phyloP scores from a whole-genome alignment of 2,113 vertebrate genomes.

The Pelodiscus sinensis region DNA sequence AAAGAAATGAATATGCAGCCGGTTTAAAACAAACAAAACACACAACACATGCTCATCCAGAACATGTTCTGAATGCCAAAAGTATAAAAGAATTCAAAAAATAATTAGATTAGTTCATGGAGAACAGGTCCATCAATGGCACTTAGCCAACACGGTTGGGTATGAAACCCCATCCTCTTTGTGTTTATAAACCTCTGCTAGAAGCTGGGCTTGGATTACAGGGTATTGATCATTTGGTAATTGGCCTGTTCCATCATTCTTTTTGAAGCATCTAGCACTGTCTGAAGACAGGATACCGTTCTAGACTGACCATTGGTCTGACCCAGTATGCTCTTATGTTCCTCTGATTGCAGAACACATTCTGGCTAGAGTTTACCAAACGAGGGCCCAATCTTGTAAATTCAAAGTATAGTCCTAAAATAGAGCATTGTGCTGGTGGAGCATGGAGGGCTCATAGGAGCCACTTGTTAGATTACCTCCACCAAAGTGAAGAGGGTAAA shows the following conservation, averaged over 20 bases:
- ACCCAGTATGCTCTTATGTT: not conserved
- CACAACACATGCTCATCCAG: not conserved
- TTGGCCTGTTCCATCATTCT: not conserved
- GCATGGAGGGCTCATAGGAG: constrained; percentile 5
- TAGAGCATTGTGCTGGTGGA: not conserved
- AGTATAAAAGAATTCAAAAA: not conserved
- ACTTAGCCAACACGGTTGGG: not conserved
- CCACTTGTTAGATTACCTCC: constrained; percentile 40
- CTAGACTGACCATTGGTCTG: not conserved
- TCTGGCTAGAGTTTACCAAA: rapidly evolving
- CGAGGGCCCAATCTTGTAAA: not conserved
- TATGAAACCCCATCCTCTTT: not conserved
- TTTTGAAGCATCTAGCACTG: not conserved
- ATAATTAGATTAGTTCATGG: not conserved
- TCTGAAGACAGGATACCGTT: not conserved
- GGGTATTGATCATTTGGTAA: not conserved
- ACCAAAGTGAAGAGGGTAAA: constrained; percentile 30
- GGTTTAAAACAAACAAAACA: not conserved
- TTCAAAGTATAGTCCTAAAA: not conserved
- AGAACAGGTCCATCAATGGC: not conserved
- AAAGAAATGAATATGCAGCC: not conserved
- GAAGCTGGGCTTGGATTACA: not conserved
- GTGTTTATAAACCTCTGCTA: not conserved
- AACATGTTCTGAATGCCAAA: not conserved
- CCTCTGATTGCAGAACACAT: not conserved